phyloP scores from a whole-genome alignment of 1,140 invertebrate genomes.

The Drosophila azteca region DNA sequence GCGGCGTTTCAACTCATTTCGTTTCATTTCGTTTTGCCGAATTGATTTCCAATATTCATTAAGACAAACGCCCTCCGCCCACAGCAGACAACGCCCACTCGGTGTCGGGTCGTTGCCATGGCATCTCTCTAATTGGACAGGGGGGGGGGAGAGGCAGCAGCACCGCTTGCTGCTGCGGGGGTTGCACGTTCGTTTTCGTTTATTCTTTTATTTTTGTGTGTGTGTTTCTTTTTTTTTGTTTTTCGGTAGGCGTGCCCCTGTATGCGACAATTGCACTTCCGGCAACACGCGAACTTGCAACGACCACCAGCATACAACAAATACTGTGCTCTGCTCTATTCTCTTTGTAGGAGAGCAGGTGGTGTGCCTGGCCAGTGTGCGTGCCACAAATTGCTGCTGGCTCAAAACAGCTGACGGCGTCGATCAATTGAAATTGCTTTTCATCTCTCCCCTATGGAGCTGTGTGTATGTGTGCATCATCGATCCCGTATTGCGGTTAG shows the following conservation, averaged over 20 bases:
- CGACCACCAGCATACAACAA: slow-evolving; percentile 39
- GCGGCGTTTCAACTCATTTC: slow-evolving; percentile 35
- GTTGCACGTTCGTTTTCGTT: slow-evolving; percentile 24
- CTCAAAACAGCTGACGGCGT: slow-evolving; percentile 66
- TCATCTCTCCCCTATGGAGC: slow-evolving; percentile 1
- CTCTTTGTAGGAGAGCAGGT: slow-evolving; percentile 52
- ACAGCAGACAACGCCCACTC: slow-evolving; percentile 13
- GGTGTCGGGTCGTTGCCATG: slow-evolving; percentile 33
- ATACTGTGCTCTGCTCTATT: slow-evolving; percentile 10
- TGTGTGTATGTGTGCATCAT: slow-evolving; percentile 18
- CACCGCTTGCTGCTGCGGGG: slow-evolving; percentile 1
- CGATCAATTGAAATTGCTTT: slow-evolving; percentile 63
- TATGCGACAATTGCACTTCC: slow-evolving; percentile 79
- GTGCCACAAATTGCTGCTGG: slow-evolving; percentile 69
- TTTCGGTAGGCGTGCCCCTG: slow-evolving; percentile 55
- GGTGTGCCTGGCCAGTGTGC: slow-evolving; percentile 35
- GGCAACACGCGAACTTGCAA: slow-evolving; percentile 55
- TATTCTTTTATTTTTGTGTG: neutral
- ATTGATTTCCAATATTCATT: slow-evolving; percentile 73
- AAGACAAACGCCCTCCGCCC: slow-evolving; percentile 46
- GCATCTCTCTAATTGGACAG: neutral
- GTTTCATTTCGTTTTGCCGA: slow-evolving; percentile 36
- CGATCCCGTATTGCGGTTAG: slow-evolving; percentile 24
- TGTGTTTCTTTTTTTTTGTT: too few relatives aligned
- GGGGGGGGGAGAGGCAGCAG: slow-evolving; percentile 13